Percentiles rank a stretch among this genome's conserved stretches.
Evolutionary conservation across 2,113 vertebrate genomes (phyloP).

Genomic region (Panthera leo): DNA sequence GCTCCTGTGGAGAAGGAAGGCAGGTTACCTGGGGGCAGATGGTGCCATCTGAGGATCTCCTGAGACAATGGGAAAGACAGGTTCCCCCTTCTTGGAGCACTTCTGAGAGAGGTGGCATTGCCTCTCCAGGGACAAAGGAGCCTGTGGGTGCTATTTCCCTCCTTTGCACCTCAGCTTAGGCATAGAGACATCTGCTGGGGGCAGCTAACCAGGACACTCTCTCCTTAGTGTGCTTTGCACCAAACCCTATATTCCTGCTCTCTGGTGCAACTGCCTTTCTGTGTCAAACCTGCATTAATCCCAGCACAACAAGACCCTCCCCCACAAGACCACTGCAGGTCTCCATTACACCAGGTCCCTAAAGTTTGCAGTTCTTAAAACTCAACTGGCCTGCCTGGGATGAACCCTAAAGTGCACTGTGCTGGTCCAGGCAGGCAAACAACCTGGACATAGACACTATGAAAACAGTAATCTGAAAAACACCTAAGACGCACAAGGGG

Average conservation of each 20-base stretch:
- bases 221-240: not conserved
- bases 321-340: not conserved
- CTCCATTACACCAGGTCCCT: not conserved
- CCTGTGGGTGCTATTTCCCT: not conserved
- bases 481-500: not conserved
- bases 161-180: not conserved
- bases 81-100: not conserved
- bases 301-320: not conserved
- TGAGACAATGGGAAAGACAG: not conserved
- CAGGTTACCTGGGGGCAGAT: not conserved
- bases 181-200: not conserved
- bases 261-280: not conserved
- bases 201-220: not conserved
- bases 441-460: not conserved
- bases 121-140: not conserved
- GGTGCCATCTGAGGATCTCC: not conserved
- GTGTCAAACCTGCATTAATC: not conserved
- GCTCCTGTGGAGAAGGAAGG: not conserved
- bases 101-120: not conserved
- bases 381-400: not conserved
- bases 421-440: not conserved
- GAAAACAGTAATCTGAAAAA: not conserved
- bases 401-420: not conserved
- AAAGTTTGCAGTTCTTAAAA: not conserved
- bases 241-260: not conserved